Percentiles rank a stretch among this genome's conserved stretches.
Conservation (phyloP, 2,797 vertebrate genomes). For the Setipinna tenuifilis region DNA sequence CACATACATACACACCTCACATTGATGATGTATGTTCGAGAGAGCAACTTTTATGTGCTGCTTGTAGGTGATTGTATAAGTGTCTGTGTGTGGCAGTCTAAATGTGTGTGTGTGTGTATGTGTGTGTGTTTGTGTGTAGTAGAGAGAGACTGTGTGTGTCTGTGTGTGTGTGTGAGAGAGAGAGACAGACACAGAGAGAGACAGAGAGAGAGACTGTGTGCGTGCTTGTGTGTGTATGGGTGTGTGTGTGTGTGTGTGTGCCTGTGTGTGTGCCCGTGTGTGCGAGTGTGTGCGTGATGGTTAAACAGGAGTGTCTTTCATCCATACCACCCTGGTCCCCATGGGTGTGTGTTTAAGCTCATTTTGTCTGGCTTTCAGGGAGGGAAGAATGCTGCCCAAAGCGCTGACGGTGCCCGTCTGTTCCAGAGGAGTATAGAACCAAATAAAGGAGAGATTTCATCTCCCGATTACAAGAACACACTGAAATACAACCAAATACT, state of each 20-base stretch:
- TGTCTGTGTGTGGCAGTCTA: no score
- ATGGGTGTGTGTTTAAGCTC: conserved; percentile 30
- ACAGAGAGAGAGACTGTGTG: background rate
- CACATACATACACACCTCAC: background rate
- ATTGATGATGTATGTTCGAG: conserved; percentile 10
- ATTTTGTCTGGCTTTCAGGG: conserved; percentile 29
- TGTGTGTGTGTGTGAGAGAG: conserved; percentile 8
- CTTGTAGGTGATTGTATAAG: no score
- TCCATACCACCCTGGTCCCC: conserved; percentile 23
- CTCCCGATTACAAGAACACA: conserved; percentile 17
- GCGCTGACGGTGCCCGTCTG: conserved; percentile 14
- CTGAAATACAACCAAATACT: conserved; percentile 25
- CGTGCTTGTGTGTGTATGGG: background rate
- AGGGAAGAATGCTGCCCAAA: conserved; percentile 2
- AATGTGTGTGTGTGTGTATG: no score
- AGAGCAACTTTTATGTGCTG: background rate
- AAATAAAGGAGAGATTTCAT: conserved; percentile 26
- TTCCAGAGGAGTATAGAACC: conserved; percentile 24
- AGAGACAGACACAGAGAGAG: background rate
- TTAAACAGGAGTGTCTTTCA: conserved; percentile 32
- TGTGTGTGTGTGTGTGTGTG: conserved; percentile 31
- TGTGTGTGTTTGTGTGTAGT: conserved; percentile 13
- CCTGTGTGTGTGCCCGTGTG: background rate
- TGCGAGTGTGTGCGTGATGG: background rate
- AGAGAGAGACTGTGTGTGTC: no score